Percentiles rank a stretch among this genome's conserved stretches.
Evolutionary conservation across 2,113 vertebrate species (phyloP).

Genomic region (Seriola aureovittata): DNA sequence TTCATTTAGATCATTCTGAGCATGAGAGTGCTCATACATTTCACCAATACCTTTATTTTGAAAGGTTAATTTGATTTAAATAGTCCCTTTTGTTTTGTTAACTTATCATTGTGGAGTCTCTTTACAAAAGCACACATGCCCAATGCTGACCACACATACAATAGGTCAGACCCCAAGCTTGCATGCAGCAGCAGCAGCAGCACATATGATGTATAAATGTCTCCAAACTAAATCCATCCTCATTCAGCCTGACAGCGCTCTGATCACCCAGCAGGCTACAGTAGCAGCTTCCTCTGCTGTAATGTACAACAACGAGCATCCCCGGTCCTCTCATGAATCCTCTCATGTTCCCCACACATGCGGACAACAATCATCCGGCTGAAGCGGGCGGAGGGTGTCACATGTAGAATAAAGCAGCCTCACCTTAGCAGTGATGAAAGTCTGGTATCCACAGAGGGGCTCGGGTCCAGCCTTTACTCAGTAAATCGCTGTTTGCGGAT

Average conservation of each 20-base stretch:
- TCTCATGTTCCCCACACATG: slow-evolving; percentile 32
- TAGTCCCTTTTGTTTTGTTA: neutral
- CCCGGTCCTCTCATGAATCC: neutral
- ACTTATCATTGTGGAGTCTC: neutral
- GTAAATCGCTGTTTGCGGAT: slow-evolving; percentile 49
- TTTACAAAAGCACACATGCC: slow-evolving; percentile 34
- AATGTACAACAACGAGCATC: slow-evolving; percentile 20
- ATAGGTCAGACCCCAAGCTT: slow-evolving; percentile 11
- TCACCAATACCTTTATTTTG: slow-evolving; percentile 23
- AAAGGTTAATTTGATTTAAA: neutral
- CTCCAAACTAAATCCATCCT: neutral
- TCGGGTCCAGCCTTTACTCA: slow-evolving; percentile 39
- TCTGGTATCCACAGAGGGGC: slow-evolving; percentile 55
- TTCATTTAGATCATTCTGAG: neutral
- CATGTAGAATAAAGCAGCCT: slow-evolving; percentile 55
- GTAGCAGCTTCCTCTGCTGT: slow-evolving; percentile 24
- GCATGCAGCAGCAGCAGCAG: neutral
- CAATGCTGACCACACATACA: slow-evolving; percentile 7
- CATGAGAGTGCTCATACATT: neutral
- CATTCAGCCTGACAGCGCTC: slow-evolving; percentile 14
- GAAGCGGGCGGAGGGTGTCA: slow-evolving; percentile 27
- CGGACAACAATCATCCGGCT: slow-evolving; percentile 38
- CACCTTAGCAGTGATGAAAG: slow-evolving; percentile 78
- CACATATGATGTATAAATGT: neutral
- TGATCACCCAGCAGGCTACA: neutral